Evolutionary conservation across 2,113 vertebrate species (phyloP).

Genomic region (Camarhynchus parvulus): DNA sequence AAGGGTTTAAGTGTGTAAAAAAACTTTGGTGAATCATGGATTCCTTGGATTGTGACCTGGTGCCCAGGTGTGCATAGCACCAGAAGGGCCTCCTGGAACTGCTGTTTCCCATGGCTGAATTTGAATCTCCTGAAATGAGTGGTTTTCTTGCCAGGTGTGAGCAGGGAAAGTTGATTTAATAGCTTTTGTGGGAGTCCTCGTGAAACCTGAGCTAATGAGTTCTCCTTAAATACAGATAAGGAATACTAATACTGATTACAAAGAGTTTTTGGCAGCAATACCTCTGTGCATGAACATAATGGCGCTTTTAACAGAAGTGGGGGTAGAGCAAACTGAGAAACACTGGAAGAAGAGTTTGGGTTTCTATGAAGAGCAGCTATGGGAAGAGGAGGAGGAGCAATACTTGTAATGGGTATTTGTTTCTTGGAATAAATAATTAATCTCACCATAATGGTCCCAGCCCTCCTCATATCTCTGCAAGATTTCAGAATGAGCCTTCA

Average conservation of each 20-base stretch:
- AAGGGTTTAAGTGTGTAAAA: background rate
- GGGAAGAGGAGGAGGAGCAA: background rate
- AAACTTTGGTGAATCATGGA: background rate
- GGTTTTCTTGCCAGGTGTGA: background rate
- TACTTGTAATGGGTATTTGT: background rate
- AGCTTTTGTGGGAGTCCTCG: background rate
- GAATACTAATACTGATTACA: background rate
- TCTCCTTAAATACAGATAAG: background rate
- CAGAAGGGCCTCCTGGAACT: background rate
- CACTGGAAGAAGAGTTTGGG: background rate
- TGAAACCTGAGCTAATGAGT: background rate
- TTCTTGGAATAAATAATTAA: slow-evolving; percentile 13
- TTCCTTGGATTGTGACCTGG: background rate
- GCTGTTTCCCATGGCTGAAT: background rate
- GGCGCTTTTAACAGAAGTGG: background rate
- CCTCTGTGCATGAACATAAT: background rate
- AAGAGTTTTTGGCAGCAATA: background rate
- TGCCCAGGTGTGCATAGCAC: background rate
- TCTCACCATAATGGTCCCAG: background rate
- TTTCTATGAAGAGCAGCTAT: background rate
- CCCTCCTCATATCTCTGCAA: background rate
- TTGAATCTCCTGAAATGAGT: background rate
- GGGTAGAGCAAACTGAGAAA: background rate
- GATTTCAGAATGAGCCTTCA: slow-evolving; percentile 12
- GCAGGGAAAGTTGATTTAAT: background rate